A percentile compares a stretch with the other conserved stretches of the same genome.
Conservation (phyloP, 1,140 invertebrate species). For the Oncopeltus fasciatus region DNA sequence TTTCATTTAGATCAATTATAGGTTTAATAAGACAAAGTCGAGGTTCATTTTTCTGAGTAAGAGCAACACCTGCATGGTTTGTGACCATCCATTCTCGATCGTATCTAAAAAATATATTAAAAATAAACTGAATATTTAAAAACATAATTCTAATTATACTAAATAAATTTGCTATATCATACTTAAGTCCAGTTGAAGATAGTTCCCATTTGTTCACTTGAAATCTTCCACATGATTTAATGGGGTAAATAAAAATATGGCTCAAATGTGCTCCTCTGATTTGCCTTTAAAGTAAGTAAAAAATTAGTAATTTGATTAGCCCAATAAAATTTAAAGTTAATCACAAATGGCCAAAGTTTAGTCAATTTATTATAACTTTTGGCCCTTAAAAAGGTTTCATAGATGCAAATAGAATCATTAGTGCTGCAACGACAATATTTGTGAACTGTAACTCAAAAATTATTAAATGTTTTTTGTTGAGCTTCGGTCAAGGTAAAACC, state of each 20-base stretch:
- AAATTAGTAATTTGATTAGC: not conserved
- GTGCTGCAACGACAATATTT: too few relatives aligned
- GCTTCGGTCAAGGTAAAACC: too few relatives aligned
- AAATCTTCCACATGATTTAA: constrained; percentile 82
- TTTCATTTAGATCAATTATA: constrained; percentile 43
- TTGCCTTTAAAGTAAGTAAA: not conserved
- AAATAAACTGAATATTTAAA: too few relatives aligned
- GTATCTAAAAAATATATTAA: constrained; percentile 40
- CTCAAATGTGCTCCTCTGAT: not conserved
- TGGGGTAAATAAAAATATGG: constrained; percentile 72
- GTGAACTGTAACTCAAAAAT: too few relatives aligned
- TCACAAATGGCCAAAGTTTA: too few relatives aligned
- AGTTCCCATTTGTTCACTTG: constrained; percentile 35
- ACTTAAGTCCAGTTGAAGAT: constrained; percentile 45
- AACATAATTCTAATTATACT: not conserved
- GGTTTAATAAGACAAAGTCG: constrained; percentile 71
- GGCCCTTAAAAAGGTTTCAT: too few relatives aligned
- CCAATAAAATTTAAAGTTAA: not conserved
- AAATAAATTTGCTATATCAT: not conserved
- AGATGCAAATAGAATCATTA: too few relatives aligned
- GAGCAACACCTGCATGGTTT: constrained; percentile 53
- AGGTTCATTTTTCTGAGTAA: constrained; percentile 77
- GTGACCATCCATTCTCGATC: constrained; percentile 90
- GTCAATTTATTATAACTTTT: too few relatives aligned
- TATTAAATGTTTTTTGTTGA: too few relatives aligned